Percentiles rank a stretch among this genome's conserved stretches.
These are phyloP conservation scores for Bubalus kerabau DNA, from an alignment of 2,113 vertebrate genomes.

Conservation along the genomic window DNA sequence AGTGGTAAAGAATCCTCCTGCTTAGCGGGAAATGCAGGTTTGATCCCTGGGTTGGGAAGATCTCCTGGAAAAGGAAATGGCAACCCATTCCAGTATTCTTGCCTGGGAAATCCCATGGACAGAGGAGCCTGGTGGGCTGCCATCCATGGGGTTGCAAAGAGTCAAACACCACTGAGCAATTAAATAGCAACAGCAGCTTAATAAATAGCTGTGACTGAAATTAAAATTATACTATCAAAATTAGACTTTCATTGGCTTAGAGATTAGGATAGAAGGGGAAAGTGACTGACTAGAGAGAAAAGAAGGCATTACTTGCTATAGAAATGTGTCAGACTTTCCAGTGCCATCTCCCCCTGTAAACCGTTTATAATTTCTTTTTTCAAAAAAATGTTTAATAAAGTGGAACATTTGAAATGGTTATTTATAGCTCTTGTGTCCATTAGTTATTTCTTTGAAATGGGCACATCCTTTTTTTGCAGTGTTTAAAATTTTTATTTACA, in stretches of 20 bases:
- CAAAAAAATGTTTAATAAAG: neutral
- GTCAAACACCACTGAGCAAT: neutral
- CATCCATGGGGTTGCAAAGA: neutral
- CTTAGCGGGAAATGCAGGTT: neutral
- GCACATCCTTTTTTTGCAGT: neutral
- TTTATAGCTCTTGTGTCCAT: neutral
- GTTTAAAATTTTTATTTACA: neutral
- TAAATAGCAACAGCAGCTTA: neutral
- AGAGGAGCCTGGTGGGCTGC: neutral
- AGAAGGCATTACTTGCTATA: neutral
- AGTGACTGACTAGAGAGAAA: neutral
- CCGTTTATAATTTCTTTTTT: neutral
- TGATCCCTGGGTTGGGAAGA: neutral
- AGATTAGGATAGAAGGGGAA: neutral
- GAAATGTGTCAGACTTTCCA: neutral
- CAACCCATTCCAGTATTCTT: neutral
- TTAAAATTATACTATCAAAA: neutral
- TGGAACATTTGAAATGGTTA: constrained; percentile 1
- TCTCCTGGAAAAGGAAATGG: neutral
- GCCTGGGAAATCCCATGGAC: neutral
- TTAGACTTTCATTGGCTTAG: neutral
- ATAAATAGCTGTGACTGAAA: neutral
- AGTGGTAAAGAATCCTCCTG: neutral
- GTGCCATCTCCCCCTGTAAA: neutral
- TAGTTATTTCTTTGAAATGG: constrained; percentile 18